These are phyloP conservation scores for Sminthurides aquaticus DNA, from an alignment of 2,888 invertebrate species.

Conservation along the genomic window DNA sequence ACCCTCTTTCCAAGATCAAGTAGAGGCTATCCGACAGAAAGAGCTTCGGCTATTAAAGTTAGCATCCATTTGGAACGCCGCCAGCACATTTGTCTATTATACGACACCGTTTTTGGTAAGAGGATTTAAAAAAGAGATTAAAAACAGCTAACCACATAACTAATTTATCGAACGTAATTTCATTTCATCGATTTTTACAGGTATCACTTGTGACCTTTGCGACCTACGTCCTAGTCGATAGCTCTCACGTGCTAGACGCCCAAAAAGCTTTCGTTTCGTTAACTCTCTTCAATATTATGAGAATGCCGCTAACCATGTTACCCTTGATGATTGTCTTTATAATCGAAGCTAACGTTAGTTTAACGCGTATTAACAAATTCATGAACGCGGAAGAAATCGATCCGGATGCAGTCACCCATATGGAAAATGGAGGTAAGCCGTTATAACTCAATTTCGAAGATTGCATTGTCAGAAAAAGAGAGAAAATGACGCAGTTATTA, in stretches of 20 bases:
- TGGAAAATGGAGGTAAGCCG: constrained; percentile 29
- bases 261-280: constrained; percentile 79
- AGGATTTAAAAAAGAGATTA: background rate
- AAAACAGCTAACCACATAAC: too few relatives aligned
- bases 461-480: too few relatives aligned
- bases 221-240: constrained; percentile 64
- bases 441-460: too few relatives aligned
- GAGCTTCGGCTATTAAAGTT: constrained; percentile 81
- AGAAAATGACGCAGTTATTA: background rate
- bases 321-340: constrained; percentile 89
- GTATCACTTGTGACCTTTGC: constrained; percentile 60
- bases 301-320: constrained; percentile 75
- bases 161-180: background rate
- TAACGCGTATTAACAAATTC: constrained; percentile 53
- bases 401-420: constrained; percentile 45
- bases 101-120: constrained; percentile 51
- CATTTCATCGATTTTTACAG: constrained; percentile 2
- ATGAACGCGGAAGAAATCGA: constrained; percentile 54
- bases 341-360: constrained; percentile 58
- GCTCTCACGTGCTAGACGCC: constrained; percentile 66
- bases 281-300: constrained; percentile 76
- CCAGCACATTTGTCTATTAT: constrained; percentile 50
- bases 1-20: constrained; percentile 46
- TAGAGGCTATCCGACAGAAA: constrained; percentile 74
- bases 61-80: constrained; percentile 71